Base-by-base conservation (phyloP, 2,888 invertebrate species). In the Rotaria magnacalcarata region DNA sequence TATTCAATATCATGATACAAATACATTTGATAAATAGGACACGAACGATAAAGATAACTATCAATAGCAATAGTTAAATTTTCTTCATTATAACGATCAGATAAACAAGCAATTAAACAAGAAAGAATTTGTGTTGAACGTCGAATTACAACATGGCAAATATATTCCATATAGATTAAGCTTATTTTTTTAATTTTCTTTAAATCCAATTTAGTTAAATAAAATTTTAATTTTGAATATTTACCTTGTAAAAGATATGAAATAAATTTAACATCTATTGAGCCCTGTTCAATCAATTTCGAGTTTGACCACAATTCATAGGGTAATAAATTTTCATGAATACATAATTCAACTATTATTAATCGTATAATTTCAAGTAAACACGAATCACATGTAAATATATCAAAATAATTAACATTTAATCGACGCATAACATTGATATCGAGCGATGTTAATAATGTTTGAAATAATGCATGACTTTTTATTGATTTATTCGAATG, bases 331-430 rank as follows among this genome's bases (percentile, higher is more conserved):
- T 80, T n/a, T 80, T 47, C 80, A 47, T 47, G 43, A 14, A 80
- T n/a, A 80, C 80, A 80, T 80, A 47, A 47, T n/a, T 80, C 80
- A 47, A 47, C 10, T n/a, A 80, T 80, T 47, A 47, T n/a, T 47
- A 80, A 41, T 4, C 80, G 47, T 47, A 80, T 47, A 3, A 80
- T 80, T 47, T 80, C 80, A n/a, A 80, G 47, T 80, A 80, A 47
- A 80, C 80, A 80, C n/a, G n/a, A 80, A 47, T 80, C 80, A 47
- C 43, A 43, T 80, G 80, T 80, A 21, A 80, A 80, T 43, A 80
- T 14, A 47, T 80, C 80, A 47, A 47, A 47, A n/a, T 80, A 80
- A n/a, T 43, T 80, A 4, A 80, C 80, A 24, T 47, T 80, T 14
- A 80, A 47, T 43, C 47, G 7, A 2, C n/a, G 7, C 43, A 80